phyloP scores from a whole-genome alignment of 1,140 invertebrate genomes.

The Cepaea nemoralis region DNA sequence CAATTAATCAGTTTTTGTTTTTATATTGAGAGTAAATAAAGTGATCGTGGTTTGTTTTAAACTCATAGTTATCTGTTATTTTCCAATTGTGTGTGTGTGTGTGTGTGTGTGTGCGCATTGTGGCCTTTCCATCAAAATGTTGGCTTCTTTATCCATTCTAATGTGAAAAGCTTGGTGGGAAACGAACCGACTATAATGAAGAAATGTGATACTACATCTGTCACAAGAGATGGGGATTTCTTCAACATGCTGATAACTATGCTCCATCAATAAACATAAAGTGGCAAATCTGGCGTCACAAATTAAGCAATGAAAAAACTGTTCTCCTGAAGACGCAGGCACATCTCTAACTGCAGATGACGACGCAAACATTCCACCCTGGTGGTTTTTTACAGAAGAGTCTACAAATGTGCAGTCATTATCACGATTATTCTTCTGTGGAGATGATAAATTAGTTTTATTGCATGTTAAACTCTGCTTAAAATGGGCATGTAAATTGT shows the following conservation, averaged over 20 bases:
- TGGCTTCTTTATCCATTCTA: constrained; percentile 28
- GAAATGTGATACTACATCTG: neutral
- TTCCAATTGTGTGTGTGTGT: neutral
- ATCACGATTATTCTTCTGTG: too few relatives aligned
- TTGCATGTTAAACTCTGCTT: neutral
- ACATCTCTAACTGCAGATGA: too few relatives aligned
- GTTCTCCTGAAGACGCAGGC: neutral
- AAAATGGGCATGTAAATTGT: neutral
- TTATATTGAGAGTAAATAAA: too few relatives aligned
- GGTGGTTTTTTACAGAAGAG: too few relatives aligned
- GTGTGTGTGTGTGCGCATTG: too few relatives aligned
- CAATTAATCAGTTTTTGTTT: too few relatives aligned
- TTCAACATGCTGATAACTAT: constrained; percentile 22
- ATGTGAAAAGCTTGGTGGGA: constrained; percentile 22
- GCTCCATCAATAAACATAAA: neutral
- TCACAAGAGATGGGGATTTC: neutral
- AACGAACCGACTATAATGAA: constrained; percentile 20
- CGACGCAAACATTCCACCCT: too few relatives aligned
- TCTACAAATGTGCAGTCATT: too few relatives aligned
- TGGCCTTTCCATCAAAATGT: too few relatives aligned
- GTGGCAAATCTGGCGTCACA: neutral
- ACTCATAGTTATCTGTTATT: neutral
- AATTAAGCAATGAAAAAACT: neutral
- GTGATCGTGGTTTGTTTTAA: too few relatives aligned
- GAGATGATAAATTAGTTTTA: neutral